Evolutionary conservation across 2,113 vertebrate genomes (phyloP).

Genomic region (Oreotrochilus melanogaster): DNA sequence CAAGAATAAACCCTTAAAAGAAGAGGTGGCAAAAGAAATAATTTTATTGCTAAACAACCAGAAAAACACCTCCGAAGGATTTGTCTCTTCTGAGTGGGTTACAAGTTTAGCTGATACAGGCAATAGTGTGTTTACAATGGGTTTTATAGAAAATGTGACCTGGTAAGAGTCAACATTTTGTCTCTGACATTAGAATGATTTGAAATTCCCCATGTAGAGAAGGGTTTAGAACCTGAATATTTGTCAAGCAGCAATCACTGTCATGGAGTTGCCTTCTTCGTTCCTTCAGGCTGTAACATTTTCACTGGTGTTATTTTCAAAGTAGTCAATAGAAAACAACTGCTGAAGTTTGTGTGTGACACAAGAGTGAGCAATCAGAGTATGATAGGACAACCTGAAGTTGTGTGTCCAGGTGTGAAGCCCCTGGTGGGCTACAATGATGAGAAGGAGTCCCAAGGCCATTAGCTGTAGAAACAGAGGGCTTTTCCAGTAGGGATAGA

Average conservation of each 20-base stretch:
- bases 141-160: background rate
- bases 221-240: background rate
- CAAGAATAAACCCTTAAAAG: background rate
- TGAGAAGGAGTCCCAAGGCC: background rate
- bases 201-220: background rate
- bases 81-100: background rate
- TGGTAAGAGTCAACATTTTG: background rate
- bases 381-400: background rate
- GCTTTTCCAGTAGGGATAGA: background rate
- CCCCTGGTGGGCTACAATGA: background rate
- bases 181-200: background rate
- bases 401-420: background rate
- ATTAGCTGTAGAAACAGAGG: background rate
- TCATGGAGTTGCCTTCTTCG: background rate
- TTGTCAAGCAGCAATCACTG: background rate
- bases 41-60: background rate
- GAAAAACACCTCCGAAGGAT: background rate
- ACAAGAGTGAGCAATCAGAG: background rate
- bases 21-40: background rate
- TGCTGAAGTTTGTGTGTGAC: background rate
- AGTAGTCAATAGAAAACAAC: background rate
- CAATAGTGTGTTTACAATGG: background rate
- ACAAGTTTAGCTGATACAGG: background rate
- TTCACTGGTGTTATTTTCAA: background rate
- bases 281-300: background rate